Base-by-base conservation (phyloP, 2,888 invertebrate genomes). In the Callosobruchus maculatus region DNA sequence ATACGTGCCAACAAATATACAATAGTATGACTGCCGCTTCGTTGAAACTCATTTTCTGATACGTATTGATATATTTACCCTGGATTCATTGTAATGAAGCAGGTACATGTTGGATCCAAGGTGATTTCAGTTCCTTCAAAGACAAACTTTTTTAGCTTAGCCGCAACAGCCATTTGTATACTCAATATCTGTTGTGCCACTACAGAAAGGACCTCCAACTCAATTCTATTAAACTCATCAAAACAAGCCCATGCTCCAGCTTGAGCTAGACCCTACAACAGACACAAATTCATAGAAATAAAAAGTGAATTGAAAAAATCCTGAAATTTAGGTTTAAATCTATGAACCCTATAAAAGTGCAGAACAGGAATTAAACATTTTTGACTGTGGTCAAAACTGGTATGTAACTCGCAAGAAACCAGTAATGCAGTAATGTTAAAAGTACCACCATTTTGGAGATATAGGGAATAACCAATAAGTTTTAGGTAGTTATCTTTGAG, bases 11-110 rank as follows among this genome's bases (percentile, higher is more conserved):
- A n/a, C n/a, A n/a, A n/a, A n/a, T n/a, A n/a, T n/a, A n/a, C n/a
- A n/a, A n/a, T n/a, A n/a, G n/a, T n/a, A n/a, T n/a, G n/a, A n/a
- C n/a, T n/a, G n/a, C n/a, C n/a, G n/a, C n/a, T n/a, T n/a, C n/a
- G n/a, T n/a, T n/a, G n/a, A n/a, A n/a, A n/a, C 20, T 1, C 13
- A 7, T 49, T 49, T 13, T 49, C 4, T 49, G 49, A 1, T 49
- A 66, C 20, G 21, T 30, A 0, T 21, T 68, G 0, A 21, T 49
- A 13, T 49, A 18, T 49, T 88, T 87, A 94, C 90, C 96, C 96
- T 75, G 96, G 96, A 88, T 97, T 97, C 97, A 97, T 97, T 21
- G 97, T 97, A 81, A 97, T 97, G 85, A 97, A 97, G 76, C 95
- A 93, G 71, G 93, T 93, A 85, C 97, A 97, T 22, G 95, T 94